Evolutionary conservation across 2,797 vertebrate genomes (phyloP).

Genomic region (Capromys pilorides): DNA sequence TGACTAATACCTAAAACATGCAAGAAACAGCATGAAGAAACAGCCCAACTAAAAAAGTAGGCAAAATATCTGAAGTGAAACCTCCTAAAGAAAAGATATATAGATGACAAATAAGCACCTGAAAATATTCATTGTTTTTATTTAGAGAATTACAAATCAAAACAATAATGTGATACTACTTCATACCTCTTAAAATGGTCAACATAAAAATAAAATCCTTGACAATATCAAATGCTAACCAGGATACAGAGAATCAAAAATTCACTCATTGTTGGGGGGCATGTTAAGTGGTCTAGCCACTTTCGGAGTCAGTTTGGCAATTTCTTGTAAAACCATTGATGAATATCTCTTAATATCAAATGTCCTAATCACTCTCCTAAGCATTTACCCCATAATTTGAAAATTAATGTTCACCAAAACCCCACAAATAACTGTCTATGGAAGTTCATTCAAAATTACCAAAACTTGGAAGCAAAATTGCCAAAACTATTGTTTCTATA

Average conservation of each 20-base stretch:
- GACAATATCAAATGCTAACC: neutral
- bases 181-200: neutral
- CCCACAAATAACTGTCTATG: neutral
- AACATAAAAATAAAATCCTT: neutral
- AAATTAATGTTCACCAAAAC: neutral
- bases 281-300: too few species aligned
- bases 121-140: neutral
- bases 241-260: neutral
- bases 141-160: neutral
- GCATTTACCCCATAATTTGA: neutral
- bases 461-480: neutral
- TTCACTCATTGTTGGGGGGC: neutral
- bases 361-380: neutral
- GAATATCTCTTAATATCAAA: neutral
- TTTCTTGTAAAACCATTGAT: neutral
- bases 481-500: neutral
- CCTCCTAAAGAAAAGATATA: neutral
- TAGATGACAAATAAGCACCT: neutral
- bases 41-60: neutral
- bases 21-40: neutral
- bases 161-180: neutral
- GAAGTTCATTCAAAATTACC: neutral
- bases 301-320: neutral
- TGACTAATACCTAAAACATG: neutral
- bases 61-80: neutral